Evolutionary conservation across 2,113 vertebrate genomes (phyloP).

Genomic region (Anguilla rostrata): DNA sequence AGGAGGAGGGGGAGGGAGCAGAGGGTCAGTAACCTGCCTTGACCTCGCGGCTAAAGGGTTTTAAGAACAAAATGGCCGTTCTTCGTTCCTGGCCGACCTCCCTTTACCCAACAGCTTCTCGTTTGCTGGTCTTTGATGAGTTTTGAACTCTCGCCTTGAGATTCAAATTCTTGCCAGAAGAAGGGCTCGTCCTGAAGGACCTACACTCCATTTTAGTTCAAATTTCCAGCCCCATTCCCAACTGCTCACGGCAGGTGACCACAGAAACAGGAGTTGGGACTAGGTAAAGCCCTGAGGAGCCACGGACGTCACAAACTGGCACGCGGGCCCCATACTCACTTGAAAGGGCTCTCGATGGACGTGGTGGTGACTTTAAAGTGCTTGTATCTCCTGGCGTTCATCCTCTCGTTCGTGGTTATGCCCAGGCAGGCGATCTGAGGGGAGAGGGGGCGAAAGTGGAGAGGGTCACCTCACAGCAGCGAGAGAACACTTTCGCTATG

Average conservation of each 20-base stretch:
- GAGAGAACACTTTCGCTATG: background rate
- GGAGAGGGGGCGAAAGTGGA: background rate
- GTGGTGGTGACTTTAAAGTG: constrained; percentile 99
- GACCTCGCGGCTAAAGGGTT: background rate
- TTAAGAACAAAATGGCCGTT: background rate
- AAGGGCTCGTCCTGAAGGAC: background rate
- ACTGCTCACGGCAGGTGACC: background rate
- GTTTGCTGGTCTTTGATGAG: no score
- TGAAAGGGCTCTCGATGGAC: constrained; percentile 98
- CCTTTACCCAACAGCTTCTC: no score
- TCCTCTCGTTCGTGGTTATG: constrained; percentile 98
- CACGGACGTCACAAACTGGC: no score
- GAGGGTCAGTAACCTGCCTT: background rate
- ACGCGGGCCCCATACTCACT: constrained; percentile 70
- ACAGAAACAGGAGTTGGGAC: background rate
- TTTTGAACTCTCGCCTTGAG: no score
- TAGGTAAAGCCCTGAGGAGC: background rate
- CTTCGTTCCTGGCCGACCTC: no score
- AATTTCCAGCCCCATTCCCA: background rate
- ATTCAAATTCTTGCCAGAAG: no score
- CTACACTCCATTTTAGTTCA: background rate
- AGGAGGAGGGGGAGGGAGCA: background rate
- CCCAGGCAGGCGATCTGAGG: constrained; percentile 92
- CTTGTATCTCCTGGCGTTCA: constrained; percentile 98
- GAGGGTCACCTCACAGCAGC: background rate